Evolutionary conservation across 2,888 invertebrate genomes (phyloP), one percentile per base, ranked within the genome.

Genomic region (Meta bourneti): DNA sequence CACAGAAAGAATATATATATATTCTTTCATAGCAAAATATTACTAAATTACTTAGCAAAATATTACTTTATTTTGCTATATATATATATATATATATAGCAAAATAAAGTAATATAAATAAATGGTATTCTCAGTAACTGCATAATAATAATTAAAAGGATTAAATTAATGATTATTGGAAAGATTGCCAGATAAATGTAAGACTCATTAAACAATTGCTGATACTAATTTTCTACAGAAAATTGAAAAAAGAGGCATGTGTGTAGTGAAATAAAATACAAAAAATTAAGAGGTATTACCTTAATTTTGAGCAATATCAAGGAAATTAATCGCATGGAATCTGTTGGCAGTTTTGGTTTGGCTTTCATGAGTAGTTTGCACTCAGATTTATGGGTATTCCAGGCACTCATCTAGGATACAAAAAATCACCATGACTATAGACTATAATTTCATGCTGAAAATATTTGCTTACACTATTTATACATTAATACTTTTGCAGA

Each of bases 331-430:
- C 98, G 96, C 0, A 97, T 97, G 19, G 97, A 97, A 95, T 98
- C 98, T 0, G 98, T 97, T 34, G 98, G 95, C 20, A 96, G 96
- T 91, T 97, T 96, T 0, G 98, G 97, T 2, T 96, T 95, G 69
- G 97, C 96, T 93, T 96, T 96, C 94, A 97, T 97, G 89, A 98
- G 96, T 94, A 96, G 97, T 54, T 96, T 95, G 94, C 98, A 98
- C 95, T 98, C 98, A 94, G 95, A 95, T 95, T 97, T 98, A 95
- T 98, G 98, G 91, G 97, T 95, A 11, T 95, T 94, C 98, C 98
- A 98, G 13, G 97, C 97, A 94, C 96, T 96, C 94, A 96, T 96
- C 95, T 95, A 93, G 20, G 93, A 93, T 77, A 85, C 74, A 93
- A 77, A 11, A 79, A 72, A 51, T 19, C n/a, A 61, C 34, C 4